Percentiles rank a stretch among this genome's conserved stretches.
These are phyloP conservation scores for Megaleporinus macrocephalus DNA, from an alignment of 2,113 vertebrate genomes.

Conservation along the genomic window DNA sequence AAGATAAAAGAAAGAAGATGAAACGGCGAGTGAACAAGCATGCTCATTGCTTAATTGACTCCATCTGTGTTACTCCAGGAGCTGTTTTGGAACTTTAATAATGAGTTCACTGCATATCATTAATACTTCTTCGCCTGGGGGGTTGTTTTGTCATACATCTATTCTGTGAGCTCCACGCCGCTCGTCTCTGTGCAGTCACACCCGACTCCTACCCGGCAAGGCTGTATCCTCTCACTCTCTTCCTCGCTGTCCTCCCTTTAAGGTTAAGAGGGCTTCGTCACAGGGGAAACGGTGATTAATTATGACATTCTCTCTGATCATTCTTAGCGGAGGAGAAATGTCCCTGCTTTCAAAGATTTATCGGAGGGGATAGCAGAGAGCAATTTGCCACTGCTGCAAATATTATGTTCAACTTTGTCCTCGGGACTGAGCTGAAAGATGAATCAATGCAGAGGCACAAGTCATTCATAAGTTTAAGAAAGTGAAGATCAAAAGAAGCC, in stretches of 20 bases:
- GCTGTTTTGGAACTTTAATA: slow-evolving; percentile 80
- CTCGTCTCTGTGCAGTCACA: slow-evolving; percentile 44
- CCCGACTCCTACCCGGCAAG: slow-evolving; percentile 49
- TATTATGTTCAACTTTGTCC: slow-evolving; percentile 53
- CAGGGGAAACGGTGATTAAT: slow-evolving; percentile 65
- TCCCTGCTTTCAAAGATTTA: slow-evolving; percentile 61
- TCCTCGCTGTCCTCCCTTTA: slow-evolving; percentile 46
- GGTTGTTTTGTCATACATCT: slow-evolving; percentile 79
- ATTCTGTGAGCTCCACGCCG: slow-evolving; percentile 70
- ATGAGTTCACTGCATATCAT: slow-evolving; percentile 78
- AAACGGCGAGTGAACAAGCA: slow-evolving; percentile 72
- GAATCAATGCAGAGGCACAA: slow-evolving; percentile 44
- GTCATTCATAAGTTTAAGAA: slow-evolving; percentile 45
- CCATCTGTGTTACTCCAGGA: slow-evolving; percentile 79
- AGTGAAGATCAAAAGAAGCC: neutral
- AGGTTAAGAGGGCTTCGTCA: slow-evolving; percentile 61
- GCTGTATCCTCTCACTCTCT: slow-evolving; percentile 48
- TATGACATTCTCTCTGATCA: slow-evolving; percentile 67
- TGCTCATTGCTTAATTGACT: slow-evolving; percentile 80
- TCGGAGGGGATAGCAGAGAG: slow-evolving; percentile 51
- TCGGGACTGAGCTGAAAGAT: slow-evolving; percentile 51
- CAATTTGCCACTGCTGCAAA: slow-evolving; percentile 54
- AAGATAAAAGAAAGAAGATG: slow-evolving; percentile 77
- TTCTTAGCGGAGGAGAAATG: slow-evolving; percentile 67
- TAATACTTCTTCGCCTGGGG: slow-evolving; percentile 73